These are phyloP conservation scores for Hemicentrotus pulcherrimus DNA, from an alignment of 35 echinoderm and acorn worm species.

Conservation along the genomic window DNA sequence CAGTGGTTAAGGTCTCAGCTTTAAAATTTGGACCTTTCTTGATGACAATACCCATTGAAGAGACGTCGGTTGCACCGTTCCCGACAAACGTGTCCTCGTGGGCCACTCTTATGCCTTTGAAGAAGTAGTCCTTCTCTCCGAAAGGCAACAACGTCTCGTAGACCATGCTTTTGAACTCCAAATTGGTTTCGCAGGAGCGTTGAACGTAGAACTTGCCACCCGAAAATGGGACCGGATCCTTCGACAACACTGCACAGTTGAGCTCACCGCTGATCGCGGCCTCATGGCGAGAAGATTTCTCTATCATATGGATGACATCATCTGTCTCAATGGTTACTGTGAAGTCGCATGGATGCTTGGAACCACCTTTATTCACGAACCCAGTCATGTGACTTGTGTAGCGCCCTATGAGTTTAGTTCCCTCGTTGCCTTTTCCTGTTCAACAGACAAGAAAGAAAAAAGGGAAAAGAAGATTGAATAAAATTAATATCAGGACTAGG, in stretches of 20 bases:
- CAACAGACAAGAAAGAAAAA: neutral
- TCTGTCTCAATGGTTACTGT: conserved; percentile 63
- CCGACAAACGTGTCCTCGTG: conserved; percentile 67
- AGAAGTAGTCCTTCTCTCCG: conserved; percentile 60
- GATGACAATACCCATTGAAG: conserved; percentile 55
- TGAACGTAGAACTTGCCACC: conserved; percentile 60
- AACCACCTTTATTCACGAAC: conserved; percentile 40
- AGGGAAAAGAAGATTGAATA: too few species aligned
- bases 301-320: conserved; percentile 65
- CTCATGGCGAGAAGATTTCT: conserved; percentile 42
- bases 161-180: conserved; percentile 65
- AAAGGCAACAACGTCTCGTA: conserved; percentile 62
- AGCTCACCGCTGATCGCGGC: conserved; percentile 60
- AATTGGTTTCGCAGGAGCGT: conserved; percentile 38
- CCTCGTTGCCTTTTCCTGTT: conserved; percentile 16
- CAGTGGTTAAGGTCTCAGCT: conserved; percentile 42
- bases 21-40: conserved; percentile 13
- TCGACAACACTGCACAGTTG: conserved; percentile 49
- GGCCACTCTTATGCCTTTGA: conserved; percentile 62
- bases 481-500: too few species aligned
- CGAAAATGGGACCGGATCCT: conserved; percentile 58
- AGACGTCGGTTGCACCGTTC: conserved; percentile 56
- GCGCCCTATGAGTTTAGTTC: conserved; percentile 53
- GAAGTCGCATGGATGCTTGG: conserved; percentile 55
- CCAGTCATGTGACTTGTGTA: conserved; percentile 71